Percentiles rank a stretch among this genome's conserved stretches.
Conservation (phyloP, 1,140 invertebrate genomes). For the Bacillus rossius region DNA sequence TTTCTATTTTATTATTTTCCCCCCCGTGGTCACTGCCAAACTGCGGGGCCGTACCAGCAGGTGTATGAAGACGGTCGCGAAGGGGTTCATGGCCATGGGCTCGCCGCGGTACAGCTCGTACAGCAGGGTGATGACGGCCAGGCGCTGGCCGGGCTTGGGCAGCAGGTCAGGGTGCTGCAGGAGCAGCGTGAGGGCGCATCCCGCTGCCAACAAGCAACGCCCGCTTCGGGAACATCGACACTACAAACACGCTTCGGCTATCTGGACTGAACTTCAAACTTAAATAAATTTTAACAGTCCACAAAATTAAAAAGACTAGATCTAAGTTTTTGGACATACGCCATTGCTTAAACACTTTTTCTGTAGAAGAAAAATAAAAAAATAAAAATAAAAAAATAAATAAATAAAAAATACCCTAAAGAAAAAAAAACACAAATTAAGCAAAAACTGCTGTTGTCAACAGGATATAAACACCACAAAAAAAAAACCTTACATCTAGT, state of each 20-base stretch:
- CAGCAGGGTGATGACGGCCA: constrained; percentile 63
- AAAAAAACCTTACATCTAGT: too few species aligned
- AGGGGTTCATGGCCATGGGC: constrained; percentile 60
- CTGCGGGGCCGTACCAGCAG: constrained; percentile 49
- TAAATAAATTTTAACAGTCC: background rate
- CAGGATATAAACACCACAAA: too few species aligned
- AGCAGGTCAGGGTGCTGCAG: constrained; percentile 67
- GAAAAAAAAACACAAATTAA: too few species aligned
- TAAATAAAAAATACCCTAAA: background rate
- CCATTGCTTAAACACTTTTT: background rate
- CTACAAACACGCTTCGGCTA: background rate
- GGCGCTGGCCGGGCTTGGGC: constrained; percentile 55
- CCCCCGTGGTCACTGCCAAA: too few species aligned
- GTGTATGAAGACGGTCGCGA: constrained; percentile 60
- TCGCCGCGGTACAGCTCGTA: constrained; percentile 70
- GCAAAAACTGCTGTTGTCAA: too few species aligned
- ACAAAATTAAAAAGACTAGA: background rate
- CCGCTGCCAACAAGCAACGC: constrained; percentile 44
- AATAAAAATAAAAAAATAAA: constrained; percentile 6
- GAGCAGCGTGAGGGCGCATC: constrained; percentile 56
- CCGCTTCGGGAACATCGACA: constrained; percentile 14
- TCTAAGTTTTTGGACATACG: background rate
- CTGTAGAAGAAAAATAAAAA: too few species aligned
- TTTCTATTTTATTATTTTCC: too few species aligned
- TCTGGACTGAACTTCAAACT: background rate